Evolutionary conservation across 1,140 invertebrate species (phyloP).

Genomic region (Anagrus nilaparvatae): DNA sequence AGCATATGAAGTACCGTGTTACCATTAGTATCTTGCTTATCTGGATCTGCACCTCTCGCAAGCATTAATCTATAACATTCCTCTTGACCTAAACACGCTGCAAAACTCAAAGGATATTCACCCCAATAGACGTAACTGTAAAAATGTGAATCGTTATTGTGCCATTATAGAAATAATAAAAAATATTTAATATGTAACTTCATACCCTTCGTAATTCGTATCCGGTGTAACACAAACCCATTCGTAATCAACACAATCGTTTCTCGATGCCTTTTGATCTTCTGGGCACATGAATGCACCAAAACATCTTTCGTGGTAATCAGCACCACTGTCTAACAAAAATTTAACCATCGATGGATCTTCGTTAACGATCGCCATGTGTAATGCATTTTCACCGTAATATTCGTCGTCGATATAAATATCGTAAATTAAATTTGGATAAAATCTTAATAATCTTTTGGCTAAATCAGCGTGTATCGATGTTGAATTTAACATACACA

Average conservation of each 20-base stretch:
- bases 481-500: constrained; percentile 86
- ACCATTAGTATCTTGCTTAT: constrained; percentile 93
- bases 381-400: constrained; percentile 91
- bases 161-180: too few species aligned
- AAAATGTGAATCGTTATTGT: too few species aligned
- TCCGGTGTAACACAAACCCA: constrained; percentile 74
- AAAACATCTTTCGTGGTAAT: constrained; percentile 82
- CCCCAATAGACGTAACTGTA: constrained; percentile 99
- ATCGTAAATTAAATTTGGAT: constrained; percentile 92
- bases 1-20: constrained; percentile 96
- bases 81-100: constrained; percentile 92
- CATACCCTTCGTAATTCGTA: constrained; percentile 88
- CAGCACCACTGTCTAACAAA: constrained; percentile 80
- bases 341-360: constrained; percentile 96
- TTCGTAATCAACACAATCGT: constrained; percentile 84
- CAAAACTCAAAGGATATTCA: constrained; percentile 93
- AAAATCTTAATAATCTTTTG: constrained; percentile 81
- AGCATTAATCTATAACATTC: constrained; percentile 92
- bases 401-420: constrained; percentile 95
- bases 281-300: constrained; percentile 96
- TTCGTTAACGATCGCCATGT: constrained; percentile 97
- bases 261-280: constrained; percentile 86
- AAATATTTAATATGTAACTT: too few species aligned
- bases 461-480: constrained; percentile 86
- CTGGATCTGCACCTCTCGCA: constrained; percentile 87